Conservation (phyloP, 2,888 invertebrate species). For the Cheilosia grossa region DNA sequence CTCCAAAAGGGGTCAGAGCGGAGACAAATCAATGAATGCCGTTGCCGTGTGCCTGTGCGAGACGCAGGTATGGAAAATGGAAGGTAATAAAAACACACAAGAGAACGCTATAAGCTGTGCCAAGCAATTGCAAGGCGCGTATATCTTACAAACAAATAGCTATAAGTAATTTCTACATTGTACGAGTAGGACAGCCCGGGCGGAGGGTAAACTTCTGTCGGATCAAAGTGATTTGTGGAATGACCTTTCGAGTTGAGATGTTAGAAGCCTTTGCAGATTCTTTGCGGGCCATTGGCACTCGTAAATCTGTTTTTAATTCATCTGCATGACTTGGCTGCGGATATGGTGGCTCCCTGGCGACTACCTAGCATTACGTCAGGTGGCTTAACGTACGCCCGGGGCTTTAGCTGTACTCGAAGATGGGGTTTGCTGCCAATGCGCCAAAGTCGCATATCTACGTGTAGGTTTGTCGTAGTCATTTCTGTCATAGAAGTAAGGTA, state of each 20-base stretch:
- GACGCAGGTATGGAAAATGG: constrained; percentile 1
- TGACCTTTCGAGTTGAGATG: constrained; percentile 8
- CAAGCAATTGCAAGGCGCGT: not conserved
- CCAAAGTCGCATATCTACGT: too few relatives aligned
- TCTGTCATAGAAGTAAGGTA: too few relatives aligned
- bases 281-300: constrained; percentile 2
- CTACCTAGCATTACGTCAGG: not conserved
- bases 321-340: not conserved
- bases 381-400: not conserved
- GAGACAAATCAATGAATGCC: constrained; percentile 54
- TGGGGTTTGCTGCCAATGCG: not conserved
- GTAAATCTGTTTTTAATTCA: constrained; percentile 8
- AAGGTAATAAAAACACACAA: constrained; percentile 11
- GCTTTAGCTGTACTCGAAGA: not conserved
- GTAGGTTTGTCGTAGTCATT: too few relatives aligned
- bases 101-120: not conserved
- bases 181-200: not conserved
- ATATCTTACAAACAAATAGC: constrained; percentile 3
- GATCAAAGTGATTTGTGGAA: not conserved
- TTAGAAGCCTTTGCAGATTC: not conserved
- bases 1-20: constrained; percentile 52
- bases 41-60: constrained; percentile 2
- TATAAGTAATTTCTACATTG: not conserved
- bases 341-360: too few relatives aligned
- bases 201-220: not conserved